Base-by-base conservation (phyloP, 2,888 invertebrate genomes). In the Phlogophora meticulosa region DNA sequence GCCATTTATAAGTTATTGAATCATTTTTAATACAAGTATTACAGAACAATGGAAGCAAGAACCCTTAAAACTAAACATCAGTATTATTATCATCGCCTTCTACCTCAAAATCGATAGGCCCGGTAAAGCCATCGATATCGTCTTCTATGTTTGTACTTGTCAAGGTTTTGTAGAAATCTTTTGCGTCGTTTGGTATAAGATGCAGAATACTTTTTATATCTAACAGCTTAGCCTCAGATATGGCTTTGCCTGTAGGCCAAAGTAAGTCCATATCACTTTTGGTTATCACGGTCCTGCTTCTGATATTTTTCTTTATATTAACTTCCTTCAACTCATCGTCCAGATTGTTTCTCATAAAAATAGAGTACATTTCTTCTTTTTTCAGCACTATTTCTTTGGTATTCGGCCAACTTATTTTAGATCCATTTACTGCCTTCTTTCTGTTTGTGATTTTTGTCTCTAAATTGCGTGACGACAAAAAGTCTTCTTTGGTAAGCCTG, bases 31-130 rank as follows among this genome's bases (percentile, higher is more conserved):
- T 32, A 49, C 32, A 32, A 49, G n/a, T 10, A 49, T 17, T 22
- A 57, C 32, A 57, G n/a, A 15, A 57, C 45, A 63, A 63, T 45
- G 52, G 45, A 68, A 63, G 52, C 40, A 45, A 51, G 20, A 62
- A 49, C 22, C 45, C 58, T 49, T 48, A 59, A 57, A 68, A 61
- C 17, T 64, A 36, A 53, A 22, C 52, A 64, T 64, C 57, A 24
- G 0, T 36, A 59, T 34, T 20, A 49, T 45, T 2, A 69, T 68
- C 34, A 68, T 64, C 63, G 46, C 52, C 57, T 65, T 70, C 60
- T 70, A 56, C 65, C 45, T 71, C 67, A 71, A 67, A 71, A 71
- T 71, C 67, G 45, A 67, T 38, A 61, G 60, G 67, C 60, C 66
- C 65, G 49, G 57, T 46, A 57, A 57, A 57, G 22, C 57, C 48